Conservation (phyloP, 1,140 invertebrate genomes). For the Formica exsecta region DNA sequence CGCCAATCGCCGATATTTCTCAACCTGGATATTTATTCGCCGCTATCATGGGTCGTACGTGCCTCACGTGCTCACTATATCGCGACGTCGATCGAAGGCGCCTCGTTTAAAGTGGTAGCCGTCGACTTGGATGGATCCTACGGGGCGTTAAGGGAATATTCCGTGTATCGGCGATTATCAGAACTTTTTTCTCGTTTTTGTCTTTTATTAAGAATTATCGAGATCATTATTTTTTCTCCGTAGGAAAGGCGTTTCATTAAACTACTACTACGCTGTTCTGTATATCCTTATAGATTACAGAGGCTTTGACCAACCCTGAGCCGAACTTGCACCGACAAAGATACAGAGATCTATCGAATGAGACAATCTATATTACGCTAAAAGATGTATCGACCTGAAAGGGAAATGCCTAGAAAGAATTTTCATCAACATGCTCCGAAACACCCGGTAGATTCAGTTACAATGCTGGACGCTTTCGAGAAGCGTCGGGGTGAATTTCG, state of each 20-base stretch:
- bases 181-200: not conserved
- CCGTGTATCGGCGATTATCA: not conserved
- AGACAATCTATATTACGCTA: not conserved
- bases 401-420: not conserved
- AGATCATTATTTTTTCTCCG: not conserved
- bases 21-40: conserved; percentile 52
- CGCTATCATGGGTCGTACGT: conserved; percentile 56
- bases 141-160: not conserved
- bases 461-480: not conserved
- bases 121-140: conserved; percentile 33
- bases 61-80: conserved; percentile 43
- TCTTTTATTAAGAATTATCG: not conserved
- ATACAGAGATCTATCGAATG: not conserved
- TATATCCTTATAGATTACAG: too few relatives aligned
- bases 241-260: not conserved
- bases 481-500: conserved; percentile 49
- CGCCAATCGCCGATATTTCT: conserved; percentile 41
- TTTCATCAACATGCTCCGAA: not conserved
- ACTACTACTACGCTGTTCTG: not conserved
- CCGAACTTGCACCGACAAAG: not conserved
- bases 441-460: conserved; percentile 50
- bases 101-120: conserved; percentile 42
- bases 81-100: conserved; percentile 50
- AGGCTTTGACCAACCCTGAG: too few relatives aligned
- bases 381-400: not conserved